Base-by-base conservation (phyloP, 92 coral and sea anemone genomes). In the Porites evermanni region DNA sequence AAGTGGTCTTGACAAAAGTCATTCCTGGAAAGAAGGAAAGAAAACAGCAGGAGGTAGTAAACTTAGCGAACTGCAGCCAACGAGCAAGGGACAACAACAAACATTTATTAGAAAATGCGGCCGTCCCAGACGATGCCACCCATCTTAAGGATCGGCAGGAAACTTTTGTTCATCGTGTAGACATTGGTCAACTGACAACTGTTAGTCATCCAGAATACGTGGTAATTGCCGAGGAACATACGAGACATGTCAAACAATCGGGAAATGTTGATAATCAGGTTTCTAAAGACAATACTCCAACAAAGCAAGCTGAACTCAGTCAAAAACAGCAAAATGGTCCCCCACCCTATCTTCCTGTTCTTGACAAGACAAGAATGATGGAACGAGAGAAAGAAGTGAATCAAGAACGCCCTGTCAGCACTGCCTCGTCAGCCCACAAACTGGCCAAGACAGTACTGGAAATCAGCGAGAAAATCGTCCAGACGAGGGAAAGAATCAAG, bases 401-500 rank as follows among this genome's bases (percentile, higher is more conserved):
- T 20, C 73, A 64, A 1, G 18, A 24, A 24, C 64, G 64, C 17
- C 26, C 47, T 11, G 73, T 47, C 61, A 51, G 74, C 68, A 65
- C 13, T 52, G 73, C 80, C 24, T 13, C 72, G 23, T 65, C 87
- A 24, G 47, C 47, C 47, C 73, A 74, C 63, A 63, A 5, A 61
- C 80, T 83, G 26, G 51, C 73, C 0, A 83, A 74, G 52, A 83
- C 87, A 8, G 26, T 83, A 8, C 72, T 54, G 6, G 87, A 83
- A 53, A 83, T 83, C 72, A 83, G 76, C 21, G 77, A 69, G 20
- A 85, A 85, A 50, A 66, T 85, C 77, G n/a, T 56, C 24, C 76
- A 85, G 65, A 85, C 88, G 20, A 53, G 88, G 67, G 77, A 85
- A 8, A 65, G 84, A 58, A 77, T 78, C 14, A 85, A 77, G 61